Base-by-base conservation (phyloP, 2,113 vertebrate species). In the Struthio camelus region DNA sequence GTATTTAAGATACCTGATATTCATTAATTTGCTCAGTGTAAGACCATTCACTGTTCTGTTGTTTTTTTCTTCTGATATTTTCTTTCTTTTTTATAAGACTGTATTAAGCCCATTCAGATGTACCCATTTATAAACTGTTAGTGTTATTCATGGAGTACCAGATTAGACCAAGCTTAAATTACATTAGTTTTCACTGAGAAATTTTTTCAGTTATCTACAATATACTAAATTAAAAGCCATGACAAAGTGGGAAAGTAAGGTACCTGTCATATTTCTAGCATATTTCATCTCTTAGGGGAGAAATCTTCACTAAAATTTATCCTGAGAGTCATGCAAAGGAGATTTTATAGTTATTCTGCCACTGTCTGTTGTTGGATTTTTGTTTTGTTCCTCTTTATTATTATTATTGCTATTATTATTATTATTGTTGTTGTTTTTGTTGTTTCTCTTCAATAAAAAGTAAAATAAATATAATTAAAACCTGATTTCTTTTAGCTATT, bases 181-280 rank as follows among this genome's bases (percentile, higher is more conserved):
- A 84, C 91, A 85, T 38, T 79, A 91, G 79, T 87, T 91, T n/a
- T 27, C 3, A 23, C 34, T 15, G 81, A 42, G 34, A 62, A 10
- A 11, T 36, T 64, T n/a, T 93, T 90, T 30, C 42, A 89, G 28
- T 91, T 94, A 76, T 51, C n/a, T 65, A 2, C 59, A 28, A 61
- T 25, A 92, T 16, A 34, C 9, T 80, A 56, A 58, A 73, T 87
- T 72, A 71, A 9, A 76, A 79, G 72, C 42, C 6, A 1, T 65
- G 22, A 67, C 8, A 69, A 85, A 89, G 69, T 61, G 30, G 65
- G 12, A 51, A 96, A 89, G 87, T 58, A 79, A 95, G 19, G n/a
- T 42, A 61, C 28, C n/a, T 78, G 15, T 81, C 1, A 1, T n/a
- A 75, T 7, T 7, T 51, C 5, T 15, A 76, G 3, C 8, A 75